Evolutionary conservation across 1,140 invertebrate species (phyloP), one percentile per base, ranked within the genome.

Genomic region (Andricus grossulariae): DNA sequence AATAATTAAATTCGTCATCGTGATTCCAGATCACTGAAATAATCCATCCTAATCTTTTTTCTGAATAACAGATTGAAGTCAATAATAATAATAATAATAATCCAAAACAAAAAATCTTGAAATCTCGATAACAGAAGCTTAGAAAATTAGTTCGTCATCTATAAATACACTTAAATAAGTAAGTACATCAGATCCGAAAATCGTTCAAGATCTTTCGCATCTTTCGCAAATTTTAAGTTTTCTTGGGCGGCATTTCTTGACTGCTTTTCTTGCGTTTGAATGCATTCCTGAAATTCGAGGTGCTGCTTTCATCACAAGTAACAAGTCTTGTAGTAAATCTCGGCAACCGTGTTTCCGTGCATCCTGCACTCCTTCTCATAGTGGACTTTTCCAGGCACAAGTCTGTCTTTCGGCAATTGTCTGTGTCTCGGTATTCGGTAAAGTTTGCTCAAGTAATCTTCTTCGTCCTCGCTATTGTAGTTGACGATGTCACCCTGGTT

Each of bases 271-370:
- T 16, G 8, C n/a, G 6, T 39, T 66, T 39, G 25, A 66, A 45
- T 66, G 60, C 32, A 66, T 39, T 39, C 19, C 19, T 51, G 71
- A 74, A 66, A 8, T 66, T 66, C 15, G 32, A 45, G 13, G 32
- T 66, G 60, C 25, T 66, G 60, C 32, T n/a, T 66, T 71, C 82
- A 91, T 92, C 91, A 91, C 87, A 92, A 90, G 81, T 92, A 91
- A 76, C 91, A 92, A 50, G 91, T 92, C 78, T 92, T 92, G 72
- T 92, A 92, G 54, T 91, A 92, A 73, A 91, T 90, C 16, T 91
- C 85, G 7, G 90, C 90, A 75, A 92, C 88, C 45, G 90, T 92
- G 75, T 91, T 90, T 52, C 91, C 91, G 78, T 91, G 91, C n/a
- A 91, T 89, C 76, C 90, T 85, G 79, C 89, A 92, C 77, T 92